A percentile compares a stretch with the other conserved stretches of the same genome.
These are phyloP conservation scores for Poeciliopsis gracilis DNA, from an alignment of 2,797 vertebrate species.

Conservation along the genomic window DNA sequence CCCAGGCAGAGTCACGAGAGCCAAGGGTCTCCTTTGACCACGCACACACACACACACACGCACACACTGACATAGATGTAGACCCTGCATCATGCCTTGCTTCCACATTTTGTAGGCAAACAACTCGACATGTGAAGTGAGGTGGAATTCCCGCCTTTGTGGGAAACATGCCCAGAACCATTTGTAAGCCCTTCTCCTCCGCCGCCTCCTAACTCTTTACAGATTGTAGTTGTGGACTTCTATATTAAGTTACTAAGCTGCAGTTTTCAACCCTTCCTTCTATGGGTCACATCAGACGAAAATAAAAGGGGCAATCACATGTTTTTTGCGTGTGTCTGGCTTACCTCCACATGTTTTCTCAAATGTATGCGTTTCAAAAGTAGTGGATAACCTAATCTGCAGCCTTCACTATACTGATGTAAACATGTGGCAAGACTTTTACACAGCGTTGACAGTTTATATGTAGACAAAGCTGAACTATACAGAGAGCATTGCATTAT, in stretches of 20 bases:
- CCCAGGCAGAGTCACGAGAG: constrained; percentile 78
- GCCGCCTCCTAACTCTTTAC: constrained; percentile 73
- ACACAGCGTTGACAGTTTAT: constrained; percentile 54
- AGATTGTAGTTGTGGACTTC: constrained; percentile 74
- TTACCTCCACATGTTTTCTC: constrained; percentile 17
- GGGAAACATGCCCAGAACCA: constrained; percentile 80
- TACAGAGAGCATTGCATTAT: constrained; percentile 36
- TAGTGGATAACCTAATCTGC: constrained; percentile 22
- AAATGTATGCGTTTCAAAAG: constrained; percentile 27
- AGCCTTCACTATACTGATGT: constrained; percentile 55
- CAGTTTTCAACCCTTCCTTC: constrained; percentile 47
- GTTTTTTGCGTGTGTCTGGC: constrained; percentile 21
- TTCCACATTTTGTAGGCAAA: constrained; percentile 82
- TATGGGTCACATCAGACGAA: constrained; percentile 30
- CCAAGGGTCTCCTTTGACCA: constrained; percentile 82
- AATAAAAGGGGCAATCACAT: constrained; percentile 35
- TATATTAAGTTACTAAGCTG: constrained; percentile 63
- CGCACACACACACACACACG: constrained; percentile 55
- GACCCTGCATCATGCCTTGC: constrained; percentile 62
- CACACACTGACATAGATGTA: constrained; percentile 9
- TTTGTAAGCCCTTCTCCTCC: constrained; percentile 71
- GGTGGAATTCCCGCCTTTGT: constrained; percentile 67
- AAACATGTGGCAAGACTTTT: constrained; percentile 41
- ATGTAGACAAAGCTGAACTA: constrained; percentile 34
- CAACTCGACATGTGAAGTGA: constrained; percentile 79